phyloP scores from a whole-genome alignment of 1,140 invertebrate species.

The Drosophila baimaii region DNA sequence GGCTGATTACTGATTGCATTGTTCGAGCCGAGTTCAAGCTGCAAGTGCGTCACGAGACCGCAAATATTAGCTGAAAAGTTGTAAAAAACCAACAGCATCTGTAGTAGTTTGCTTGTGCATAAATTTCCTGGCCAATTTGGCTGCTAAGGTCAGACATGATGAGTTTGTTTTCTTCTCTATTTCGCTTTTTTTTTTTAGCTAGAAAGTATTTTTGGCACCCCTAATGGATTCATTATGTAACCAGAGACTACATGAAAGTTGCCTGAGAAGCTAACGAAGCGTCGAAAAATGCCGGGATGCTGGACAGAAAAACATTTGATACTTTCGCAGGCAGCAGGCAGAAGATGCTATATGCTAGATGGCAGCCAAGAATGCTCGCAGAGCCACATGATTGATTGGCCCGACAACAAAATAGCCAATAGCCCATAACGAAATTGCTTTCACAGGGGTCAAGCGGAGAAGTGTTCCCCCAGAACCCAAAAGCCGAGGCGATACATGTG shows the following conservation, averaged over 20 bases:
- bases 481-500: constrained; percentile 42
- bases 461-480: constrained; percentile 11
- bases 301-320: constrained; percentile 38
- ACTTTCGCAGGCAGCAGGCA: constrained; percentile 32
- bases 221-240: constrained; percentile 72
- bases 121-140: constrained; percentile 32
- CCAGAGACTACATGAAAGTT: constrained; percentile 71
- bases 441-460: constrained; percentile 65
- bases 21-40: constrained; percentile 64
- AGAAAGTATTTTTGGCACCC: constrained; percentile 72
- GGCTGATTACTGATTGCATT: constrained; percentile 55
- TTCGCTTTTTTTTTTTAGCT: constrained; percentile 9
- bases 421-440: constrained; percentile 68
- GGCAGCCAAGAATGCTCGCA: constrained; percentile 34
- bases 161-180: constrained; percentile 4
- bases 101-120: constrained; percentile 6
- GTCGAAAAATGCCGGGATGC: constrained; percentile 29
- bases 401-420: constrained; percentile 47
- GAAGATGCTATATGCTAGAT: constrained; percentile 38
- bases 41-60: constrained; percentile 73
- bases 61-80: constrained; percentile 31
- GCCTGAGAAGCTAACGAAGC: constrained; percentile 66
- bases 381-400: constrained; percentile 70
- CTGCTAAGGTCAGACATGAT: constrained; percentile 53
- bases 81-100: constrained; percentile 14